Conservation (phyloP, 2,797 vertebrate species). For the Chromis chromis region DNA sequence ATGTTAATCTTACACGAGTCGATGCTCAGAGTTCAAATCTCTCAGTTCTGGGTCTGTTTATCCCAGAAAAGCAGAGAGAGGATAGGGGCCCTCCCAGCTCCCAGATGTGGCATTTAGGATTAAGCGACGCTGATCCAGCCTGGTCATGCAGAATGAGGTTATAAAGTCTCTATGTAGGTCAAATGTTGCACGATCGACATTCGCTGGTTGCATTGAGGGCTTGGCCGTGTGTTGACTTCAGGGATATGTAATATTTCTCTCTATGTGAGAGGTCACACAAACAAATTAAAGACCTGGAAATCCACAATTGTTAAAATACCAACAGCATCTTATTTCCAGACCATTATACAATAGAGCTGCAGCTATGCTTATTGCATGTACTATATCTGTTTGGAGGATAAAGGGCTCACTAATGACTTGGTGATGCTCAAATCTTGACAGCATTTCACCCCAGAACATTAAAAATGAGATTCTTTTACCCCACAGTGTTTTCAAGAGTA, state of each 20-base stretch:
- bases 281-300: not conserved
- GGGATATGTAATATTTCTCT: not conserved
- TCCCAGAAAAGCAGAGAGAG: slow-evolving; percentile 42
- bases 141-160: slow-evolving; percentile 63
- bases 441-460: not conserved
- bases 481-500: not conserved
- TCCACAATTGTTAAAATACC: too few relatives aligned
- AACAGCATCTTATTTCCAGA: too few relatives aligned
- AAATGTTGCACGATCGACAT: slow-evolving; percentile 40
- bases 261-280: not conserved
- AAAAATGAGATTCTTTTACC: not conserved
- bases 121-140: slow-evolving; percentile 67
- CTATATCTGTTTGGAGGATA: not conserved
- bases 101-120: slow-evolving; percentile 75
- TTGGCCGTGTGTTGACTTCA: not conserved
- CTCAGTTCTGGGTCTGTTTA: slow-evolving; percentile 44
- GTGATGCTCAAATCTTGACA: slow-evolving; percentile 5
- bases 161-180: slow-evolving; percentile 69
- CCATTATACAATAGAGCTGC: too few relatives aligned
- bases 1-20: slow-evolving; percentile 29
- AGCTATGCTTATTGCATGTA: too few relatives aligned
- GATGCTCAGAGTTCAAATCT: slow-evolving; percentile 31
- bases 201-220: not conserved
- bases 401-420: not conserved
- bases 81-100: slow-evolving; percentile 41